A percentile compares a stretch with the other conserved stretches of the same genome.
These are phyloP conservation scores for Dromiciops gliroides DNA, from an alignment of 2,113 vertebrate genomes.

Conservation along the genomic window DNA sequence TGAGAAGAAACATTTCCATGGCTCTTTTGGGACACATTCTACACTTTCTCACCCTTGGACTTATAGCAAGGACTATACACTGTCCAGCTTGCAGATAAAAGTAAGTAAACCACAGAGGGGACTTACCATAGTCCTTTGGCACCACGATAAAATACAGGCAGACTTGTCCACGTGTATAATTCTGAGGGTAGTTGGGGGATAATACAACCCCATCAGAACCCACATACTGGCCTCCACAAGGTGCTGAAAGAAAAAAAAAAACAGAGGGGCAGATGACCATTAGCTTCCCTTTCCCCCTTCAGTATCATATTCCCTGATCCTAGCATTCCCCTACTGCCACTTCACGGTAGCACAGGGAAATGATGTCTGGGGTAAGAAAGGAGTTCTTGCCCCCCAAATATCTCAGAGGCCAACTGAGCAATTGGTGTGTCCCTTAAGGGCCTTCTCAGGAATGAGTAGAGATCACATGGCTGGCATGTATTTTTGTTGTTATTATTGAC, in stretches of 20 bases:
- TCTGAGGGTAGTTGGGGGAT: conserved; percentile 96
- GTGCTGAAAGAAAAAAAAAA: conserved; percentile 86
- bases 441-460: neutral
- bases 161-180: conserved; percentile 93
- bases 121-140: conserved; percentile 95
- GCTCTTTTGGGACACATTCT: neutral
- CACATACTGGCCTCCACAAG: conserved; percentile 95
- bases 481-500: neutral
- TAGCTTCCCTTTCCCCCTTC: neutral
- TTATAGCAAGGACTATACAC: neutral
- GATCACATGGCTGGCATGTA: neutral
- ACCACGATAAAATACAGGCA: conserved; percentile 95
- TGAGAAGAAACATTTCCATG: neutral
- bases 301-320: neutral
- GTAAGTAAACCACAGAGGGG: neutral
- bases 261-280: neutral
- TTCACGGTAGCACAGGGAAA: neutral
- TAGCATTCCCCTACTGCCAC: neutral
- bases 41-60: neutral
- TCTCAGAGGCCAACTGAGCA: neutral
- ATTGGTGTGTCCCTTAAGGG: neutral
- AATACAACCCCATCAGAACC: conserved; percentile 95
- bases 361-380: neutral
- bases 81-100: neutral
- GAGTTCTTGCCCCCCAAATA: neutral